Percentiles rank a stretch among this genome's conserved stretches.
phyloP scores from a whole-genome alignment of 2,113 vertebrate species.

The Poeciliopsis prolifica region DNA sequence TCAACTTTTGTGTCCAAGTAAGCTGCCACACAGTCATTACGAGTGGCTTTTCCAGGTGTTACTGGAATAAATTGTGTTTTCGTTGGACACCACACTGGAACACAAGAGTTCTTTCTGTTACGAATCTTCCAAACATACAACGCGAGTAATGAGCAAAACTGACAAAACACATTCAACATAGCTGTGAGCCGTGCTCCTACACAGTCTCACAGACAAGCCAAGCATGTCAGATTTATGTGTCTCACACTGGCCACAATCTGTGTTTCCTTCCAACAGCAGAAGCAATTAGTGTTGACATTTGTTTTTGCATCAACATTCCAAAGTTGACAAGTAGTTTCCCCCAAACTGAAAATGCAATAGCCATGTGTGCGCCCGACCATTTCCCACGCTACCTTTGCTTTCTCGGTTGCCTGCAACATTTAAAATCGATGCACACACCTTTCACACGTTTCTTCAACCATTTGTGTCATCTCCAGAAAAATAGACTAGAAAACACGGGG shows the following conservation, averaged over 20 bases:
- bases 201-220: constrained; percentile 6
- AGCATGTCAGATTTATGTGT: constrained; percentile 55
- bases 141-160: constrained; percentile 16
- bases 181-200: background rate
- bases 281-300: constrained; percentile 60
- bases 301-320: constrained; percentile 66
- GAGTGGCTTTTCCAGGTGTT: constrained; percentile 38
- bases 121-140: background rate
- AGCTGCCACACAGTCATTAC: constrained; percentile 38
- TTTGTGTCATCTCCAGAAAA: constrained; percentile 38
- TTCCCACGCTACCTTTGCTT: constrained; percentile 59
- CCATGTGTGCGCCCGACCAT: constrained; percentile 40
- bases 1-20: constrained; percentile 8
- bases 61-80: constrained; percentile 34
- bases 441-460: constrained; percentile 54
- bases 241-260: constrained; percentile 32
- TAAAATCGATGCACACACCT: constrained; percentile 39
- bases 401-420: constrained; percentile 48
- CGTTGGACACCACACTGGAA: constrained; percentile 24
- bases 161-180: constrained; percentile 5
- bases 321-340: constrained; percentile 54
- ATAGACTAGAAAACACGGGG: constrained; percentile 47
- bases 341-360: constrained; percentile 39
- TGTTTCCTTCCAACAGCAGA: constrained; percentile 44
- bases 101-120: background rate